These are phyloP conservation scores for Halichondria panicea DNA, from an alignment of 37 sponge, comb jelly and placozoan species.

Conservation along the genomic window DNA sequence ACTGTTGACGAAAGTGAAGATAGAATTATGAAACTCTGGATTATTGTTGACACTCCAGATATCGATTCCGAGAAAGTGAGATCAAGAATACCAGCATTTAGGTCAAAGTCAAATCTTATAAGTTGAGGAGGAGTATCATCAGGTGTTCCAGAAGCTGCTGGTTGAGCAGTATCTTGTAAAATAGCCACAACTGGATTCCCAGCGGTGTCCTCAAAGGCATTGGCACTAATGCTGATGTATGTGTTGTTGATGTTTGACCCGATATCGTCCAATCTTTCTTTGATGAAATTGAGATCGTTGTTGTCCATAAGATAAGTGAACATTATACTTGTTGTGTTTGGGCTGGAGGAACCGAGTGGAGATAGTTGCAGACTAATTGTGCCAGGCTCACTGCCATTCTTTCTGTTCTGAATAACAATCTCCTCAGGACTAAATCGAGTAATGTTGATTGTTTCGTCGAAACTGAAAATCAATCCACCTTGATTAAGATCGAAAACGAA, in stretches of 20 bases:
- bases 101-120: constrained; percentile 56
- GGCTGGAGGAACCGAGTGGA: constrained; percentile 16
- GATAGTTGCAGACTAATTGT: constrained; percentile 17
- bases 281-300: constrained; percentile 80
- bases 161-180: constrained; percentile 24
- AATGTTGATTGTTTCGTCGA: constrained; percentile 80
- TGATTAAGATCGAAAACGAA: constrained; percentile 68
- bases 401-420: constrained; percentile 50
- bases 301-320: constrained; percentile 66
- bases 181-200: constrained; percentile 64
- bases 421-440: constrained; percentile 31
- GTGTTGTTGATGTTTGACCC: constrained; percentile 51
- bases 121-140: constrained; percentile 74
- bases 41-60: constrained; percentile 25
- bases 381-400: constrained; percentile 28
- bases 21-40: constrained; percentile 31
- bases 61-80: constrained; percentile 79
- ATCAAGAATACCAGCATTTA: constrained; percentile 62
- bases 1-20: constrained; percentile 21
- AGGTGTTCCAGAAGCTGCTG: constrained; percentile 27
- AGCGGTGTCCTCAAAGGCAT: constrained; percentile 68
- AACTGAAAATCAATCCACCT: constrained; percentile 61
- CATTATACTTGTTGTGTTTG: constrained; percentile 14
- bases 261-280: constrained; percentile 53
- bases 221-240: constrained; percentile 40